phyloP scores from a whole-genome alignment of 2,888 invertebrate species.

The Phyto melanocephala region DNA sequence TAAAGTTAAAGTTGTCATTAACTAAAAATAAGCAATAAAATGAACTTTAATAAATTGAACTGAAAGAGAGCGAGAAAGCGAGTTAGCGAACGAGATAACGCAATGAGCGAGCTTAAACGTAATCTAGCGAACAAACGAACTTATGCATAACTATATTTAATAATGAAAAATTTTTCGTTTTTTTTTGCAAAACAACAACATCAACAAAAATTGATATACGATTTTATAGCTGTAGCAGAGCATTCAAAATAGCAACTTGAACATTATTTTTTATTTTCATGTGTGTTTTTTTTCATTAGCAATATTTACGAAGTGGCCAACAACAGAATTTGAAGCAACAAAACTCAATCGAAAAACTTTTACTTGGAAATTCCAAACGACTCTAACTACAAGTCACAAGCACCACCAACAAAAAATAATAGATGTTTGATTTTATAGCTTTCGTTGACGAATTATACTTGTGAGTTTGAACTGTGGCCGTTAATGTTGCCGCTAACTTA shows the following conservation, averaged over 20 bases:
- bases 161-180: not conserved
- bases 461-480: not conserved
- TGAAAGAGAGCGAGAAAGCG: slow-evolving; percentile 27
- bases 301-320: slow-evolving; percentile 20
- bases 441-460: not conserved
- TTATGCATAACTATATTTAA: slow-evolving; percentile 4
- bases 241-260: slow-evolving; percentile 34
- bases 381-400: slow-evolving; percentile 14
- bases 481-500: slow-evolving; percentile 78
- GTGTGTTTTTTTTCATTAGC: not conserved
- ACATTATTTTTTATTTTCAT: not conserved
- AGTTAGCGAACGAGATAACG: slow-evolving; percentile 18
- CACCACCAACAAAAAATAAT: not conserved
- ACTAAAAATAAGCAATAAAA: too few species aligned
- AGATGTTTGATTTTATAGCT: too few species aligned
- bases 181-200: slow-evolving; percentile 21
- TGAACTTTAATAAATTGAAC: not conserved
- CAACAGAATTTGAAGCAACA: slow-evolving; percentile 33
- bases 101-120: slow-evolving; percentile 6
- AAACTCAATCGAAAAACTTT: slow-evolving; percentile 58
- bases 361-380: not conserved
- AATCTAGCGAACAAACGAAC: slow-evolving; percentile 32
- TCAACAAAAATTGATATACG: slow-evolving; percentile 3
- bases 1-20: too few species aligned
- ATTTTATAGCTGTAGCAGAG: slow-evolving; percentile 37